Base-by-base conservation (phyloP, 2,888 invertebrate genomes). In the Aspidiotus rigidus region DNA sequence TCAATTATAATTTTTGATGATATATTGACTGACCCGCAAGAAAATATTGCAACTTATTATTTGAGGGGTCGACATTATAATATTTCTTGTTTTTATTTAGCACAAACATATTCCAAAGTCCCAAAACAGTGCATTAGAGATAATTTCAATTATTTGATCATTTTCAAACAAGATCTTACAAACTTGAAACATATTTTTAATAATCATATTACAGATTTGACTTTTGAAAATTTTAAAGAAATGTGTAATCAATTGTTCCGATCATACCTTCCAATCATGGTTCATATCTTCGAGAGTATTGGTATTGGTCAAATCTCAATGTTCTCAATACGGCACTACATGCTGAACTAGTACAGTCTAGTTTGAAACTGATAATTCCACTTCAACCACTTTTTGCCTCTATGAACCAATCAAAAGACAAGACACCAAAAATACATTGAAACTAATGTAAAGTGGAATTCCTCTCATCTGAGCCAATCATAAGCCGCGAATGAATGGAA, bases 1-100 rank as follows among this genome's bases (percentile, higher is more conserved):
- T 61, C 61, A 39, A 17, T 61, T 17, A 61, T 61, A 61, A 61
- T 61, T 61, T 61, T 61, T 61, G 61, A 61, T 61, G 61, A 61
- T 49, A 61, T 61, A 61, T 57, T 57, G 41, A 61, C 61, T 61
- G 61, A 61, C 8, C 17, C 61, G n/a, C 61, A 28, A 57, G 57
- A 57, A 57, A 57, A 57, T 57, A 57, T 57, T 17, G 57, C 57
- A 57, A 15, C 10, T 61, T 61, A 49, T 49, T 49, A 61, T 61
- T 61, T 61, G 17, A 61, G 61, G 56, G 17, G 61, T 61, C n/a
- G 61, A 16, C 61, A 61, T 41, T 28, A 61, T 28, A 61, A 61
- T 39, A 61, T 61, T 39, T 16, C 17, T 39, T 61, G 39, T 39
- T 61, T 61, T 61, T 61, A 61, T 61, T 49, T 54, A 64, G 16